phyloP scores from a whole-genome alignment of 2,888 invertebrate species.

The Amblyteles armatorius region DNA sequence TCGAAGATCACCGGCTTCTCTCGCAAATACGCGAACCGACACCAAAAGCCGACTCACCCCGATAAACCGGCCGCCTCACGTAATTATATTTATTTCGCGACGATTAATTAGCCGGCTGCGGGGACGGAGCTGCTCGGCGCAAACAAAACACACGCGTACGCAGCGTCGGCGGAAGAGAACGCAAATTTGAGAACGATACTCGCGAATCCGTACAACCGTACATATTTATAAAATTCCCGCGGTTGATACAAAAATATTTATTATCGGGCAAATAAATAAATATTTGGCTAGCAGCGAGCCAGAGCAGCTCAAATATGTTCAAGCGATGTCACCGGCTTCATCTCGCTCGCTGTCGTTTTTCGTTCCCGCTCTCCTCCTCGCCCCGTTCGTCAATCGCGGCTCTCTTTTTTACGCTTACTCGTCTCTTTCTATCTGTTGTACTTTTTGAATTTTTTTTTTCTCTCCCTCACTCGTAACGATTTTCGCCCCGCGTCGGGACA shows the following conservation, averaged over 20 bases:
- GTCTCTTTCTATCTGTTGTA: slow-evolving; percentile 16
- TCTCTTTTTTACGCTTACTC: slow-evolving; percentile 45
- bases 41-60: not conserved
- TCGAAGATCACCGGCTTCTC: slow-evolving; percentile 14
- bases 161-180: slow-evolving; percentile 39
- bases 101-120: slow-evolving; percentile 58
- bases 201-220: not conserved
- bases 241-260: slow-evolving; percentile 74
- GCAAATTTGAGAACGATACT: slow-evolving; percentile 35
- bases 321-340: slow-evolving; percentile 79
- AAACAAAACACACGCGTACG: slow-evolving; percentile 3
- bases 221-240: slow-evolving; percentile 55
- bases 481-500: slow-evolving; percentile 35
- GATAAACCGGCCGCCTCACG: not conserved
- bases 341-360: slow-evolving; percentile 54
- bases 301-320: slow-evolving; percentile 81
- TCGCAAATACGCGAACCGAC: not conserved
- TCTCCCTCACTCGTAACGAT: not conserved
- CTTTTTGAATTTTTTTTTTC: not conserved
- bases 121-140: not conserved
- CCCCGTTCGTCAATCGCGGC: slow-evolving; percentile 41
- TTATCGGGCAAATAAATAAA: slow-evolving; percentile 83
- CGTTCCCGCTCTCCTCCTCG: slow-evolving; percentile 43
- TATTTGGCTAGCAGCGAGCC: slow-evolving; percentile 81
- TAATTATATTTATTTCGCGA: slow-evolving; percentile 53